Conservation (phyloP, 1,140 invertebrate genomes). For the Zaprionus ghesquierei region DNA sequence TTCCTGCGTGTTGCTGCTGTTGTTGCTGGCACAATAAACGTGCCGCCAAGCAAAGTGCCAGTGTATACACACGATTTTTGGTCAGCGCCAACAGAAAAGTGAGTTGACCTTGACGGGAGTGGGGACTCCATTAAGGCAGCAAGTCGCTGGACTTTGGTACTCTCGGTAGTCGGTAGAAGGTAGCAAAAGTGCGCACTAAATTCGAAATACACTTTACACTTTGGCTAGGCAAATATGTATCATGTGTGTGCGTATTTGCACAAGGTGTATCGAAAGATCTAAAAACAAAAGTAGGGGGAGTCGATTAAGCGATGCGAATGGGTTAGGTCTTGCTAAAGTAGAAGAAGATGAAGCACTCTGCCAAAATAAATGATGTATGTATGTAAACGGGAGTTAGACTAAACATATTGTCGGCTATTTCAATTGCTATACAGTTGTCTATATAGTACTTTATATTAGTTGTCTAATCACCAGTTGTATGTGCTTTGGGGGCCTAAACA, state of each 20-base stretch:
- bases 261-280: background rate
- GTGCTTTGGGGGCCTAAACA: conserved; percentile 27
- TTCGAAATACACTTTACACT: conserved; percentile 26
- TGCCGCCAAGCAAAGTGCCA: conserved; percentile 56
- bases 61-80: conserved; percentile 20
- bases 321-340: no score
- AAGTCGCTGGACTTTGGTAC: background rate
- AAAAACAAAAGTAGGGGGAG: background rate
- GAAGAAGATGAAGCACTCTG: no score
- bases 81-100: conserved; percentile 18
- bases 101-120: conserved; percentile 56
- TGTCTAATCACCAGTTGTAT: no score
- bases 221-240: background rate
- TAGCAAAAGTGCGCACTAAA: background rate
- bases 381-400: no score
- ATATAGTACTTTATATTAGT: no score
- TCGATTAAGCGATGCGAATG: no score
- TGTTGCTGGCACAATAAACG: conserved; percentile 61
- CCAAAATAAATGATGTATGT: no score
- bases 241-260: background rate
- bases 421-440: no score
- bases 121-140: conserved; percentile 28
- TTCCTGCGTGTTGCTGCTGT: conserved; percentile 52
- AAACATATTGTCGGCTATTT: no score
- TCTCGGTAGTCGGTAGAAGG: background rate